Evolutionary conservation across 1,140 invertebrate genomes (phyloP).

Genomic region (Drosophila pseudoananassae): DNA sequence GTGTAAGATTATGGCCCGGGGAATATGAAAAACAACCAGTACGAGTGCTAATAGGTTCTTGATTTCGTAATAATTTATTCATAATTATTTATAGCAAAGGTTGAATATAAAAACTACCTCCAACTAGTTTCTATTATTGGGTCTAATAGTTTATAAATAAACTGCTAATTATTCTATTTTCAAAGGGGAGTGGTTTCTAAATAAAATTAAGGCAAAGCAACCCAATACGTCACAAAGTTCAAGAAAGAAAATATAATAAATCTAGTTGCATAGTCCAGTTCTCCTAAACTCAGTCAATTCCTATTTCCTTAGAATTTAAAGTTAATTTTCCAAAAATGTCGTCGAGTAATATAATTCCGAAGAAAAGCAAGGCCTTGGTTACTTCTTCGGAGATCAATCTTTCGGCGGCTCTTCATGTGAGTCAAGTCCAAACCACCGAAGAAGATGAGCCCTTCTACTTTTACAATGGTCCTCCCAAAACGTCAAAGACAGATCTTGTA

Average conservation of each 20-base stretch:
- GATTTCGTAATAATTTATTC: background rate
- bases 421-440: slow-evolving; percentile 7
- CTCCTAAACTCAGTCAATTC: background rate
- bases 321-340: slow-evolving; percentile 5
- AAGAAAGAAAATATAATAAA: background rate
- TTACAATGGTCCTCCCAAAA: background rate
- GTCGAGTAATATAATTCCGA: background rate
- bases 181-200: background rate
- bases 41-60: background rate
- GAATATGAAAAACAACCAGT: slow-evolving; percentile 8
- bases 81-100: background rate
- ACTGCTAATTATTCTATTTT: slow-evolving; percentile 21
- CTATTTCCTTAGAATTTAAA: background rate
- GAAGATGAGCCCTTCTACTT: background rate
- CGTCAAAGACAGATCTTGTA: background rate
- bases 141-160: slow-evolving; percentile 5
- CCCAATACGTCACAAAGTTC: background rate
- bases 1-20: slow-evolving; percentile 30
- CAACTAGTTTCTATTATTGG: slow-evolving; percentile 6
- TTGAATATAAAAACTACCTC: background rate
- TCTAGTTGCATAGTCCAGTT: background rate
- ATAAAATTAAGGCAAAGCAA: background rate
- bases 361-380: background rate
- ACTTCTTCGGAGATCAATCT: slow-evolving; percentile 14
- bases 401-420: slow-evolving; percentile 13